Evolutionary conservation across 1,140 invertebrate genomes (phyloP), one percentile per base, ranked within the genome.

Genomic region (Aphaenogaster floridana): DNA sequence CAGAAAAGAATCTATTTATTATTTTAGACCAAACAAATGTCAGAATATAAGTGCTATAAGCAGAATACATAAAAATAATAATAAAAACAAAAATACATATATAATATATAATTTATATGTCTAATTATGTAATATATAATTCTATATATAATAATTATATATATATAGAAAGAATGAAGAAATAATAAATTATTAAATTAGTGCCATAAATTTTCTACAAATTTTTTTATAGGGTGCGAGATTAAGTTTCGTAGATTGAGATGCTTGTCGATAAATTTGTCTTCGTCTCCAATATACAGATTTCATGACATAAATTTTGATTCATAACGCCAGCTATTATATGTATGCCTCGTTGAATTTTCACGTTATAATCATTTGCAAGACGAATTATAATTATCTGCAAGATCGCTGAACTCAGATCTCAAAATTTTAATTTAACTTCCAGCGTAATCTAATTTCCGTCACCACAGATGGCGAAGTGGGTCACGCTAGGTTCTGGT

Each of bases 341-440:
- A 28, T 48, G 17, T 45, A 13, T 36, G 2, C 9, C 36, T 52
- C 36, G 36, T 52, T 59, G 34, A 34, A 45, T 45, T 45, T 42
- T 21, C 9, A 8, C 52, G 9, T 34, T 81, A 17, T 69, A 71
- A 71, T 59, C 9, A 59, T 71, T 57, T 48, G 39, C 79, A 45
- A 71, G 66, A 81, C 8, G 21, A 71, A 69, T 81, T 81, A 81
- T 59, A 81, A 81, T 57, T 81, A 81, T 81, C 64, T 45, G 9
- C 17, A 71, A 69, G 34, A 81, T 69, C 64, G 63, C n/a, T 81
- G 63, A 80, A 80, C 63, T 68, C 78, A 61, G 42, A 63, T 50
- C 34, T 61, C 17, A 39, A 74, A 84, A 61, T 84, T 76, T 61
- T 84, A 84, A 63, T 84, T 76, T 84, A 84, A 84, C 69, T 63